Base-by-base conservation (phyloP, 23 tunicate genomes). In the Halocynthia aurantium region DNA sequence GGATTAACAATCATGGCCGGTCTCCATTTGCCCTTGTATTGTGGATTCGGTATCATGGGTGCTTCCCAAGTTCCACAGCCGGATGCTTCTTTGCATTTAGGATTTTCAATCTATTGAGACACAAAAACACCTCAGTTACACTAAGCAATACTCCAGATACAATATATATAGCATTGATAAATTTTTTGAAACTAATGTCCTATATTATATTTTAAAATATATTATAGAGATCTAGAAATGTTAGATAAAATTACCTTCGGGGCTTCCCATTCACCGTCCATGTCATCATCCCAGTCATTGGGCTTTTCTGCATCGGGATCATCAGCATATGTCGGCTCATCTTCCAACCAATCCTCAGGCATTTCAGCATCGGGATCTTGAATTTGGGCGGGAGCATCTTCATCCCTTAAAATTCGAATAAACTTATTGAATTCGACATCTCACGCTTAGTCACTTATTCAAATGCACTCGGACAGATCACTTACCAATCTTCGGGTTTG, bases 231-330 rank as follows among this genome's bases (percentile, higher is more conserved):
- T 31, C 44, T 1, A 31, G 44, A 31, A 31, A 31, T 31, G 44
- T 31, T 4, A 31, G 44, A 31, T 31, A 31, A 31, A 31, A 31
- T 31, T 60, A 90, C 96, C 76, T 84, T 84, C 9, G 98, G 89
- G 5, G 98, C 93, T 78, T 93, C 98, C 98, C 98, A 93, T 76
- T 93, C 98, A 7, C 98, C 98, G 86, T 93, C 98, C 89, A 93
- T 93, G 13, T 93, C 98, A 73, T 93, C 94, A 78, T 93, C 98
- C 98, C 98, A 93, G 76, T 93, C 98, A 10, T 93, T 93, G 7
- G 98, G 98, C 62, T 56, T 83, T 0, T 55, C 85, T 20, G 93
- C 80, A 62, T 93, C 98, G 0, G 96, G 96, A 84, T 90, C 96
- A 62, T 81, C 83, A 15, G 80, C 69, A 76, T 76, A 84, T 7